Conservation (phyloP, 2,797 vertebrate genomes). For the Protosalanx chinensis region DNA sequence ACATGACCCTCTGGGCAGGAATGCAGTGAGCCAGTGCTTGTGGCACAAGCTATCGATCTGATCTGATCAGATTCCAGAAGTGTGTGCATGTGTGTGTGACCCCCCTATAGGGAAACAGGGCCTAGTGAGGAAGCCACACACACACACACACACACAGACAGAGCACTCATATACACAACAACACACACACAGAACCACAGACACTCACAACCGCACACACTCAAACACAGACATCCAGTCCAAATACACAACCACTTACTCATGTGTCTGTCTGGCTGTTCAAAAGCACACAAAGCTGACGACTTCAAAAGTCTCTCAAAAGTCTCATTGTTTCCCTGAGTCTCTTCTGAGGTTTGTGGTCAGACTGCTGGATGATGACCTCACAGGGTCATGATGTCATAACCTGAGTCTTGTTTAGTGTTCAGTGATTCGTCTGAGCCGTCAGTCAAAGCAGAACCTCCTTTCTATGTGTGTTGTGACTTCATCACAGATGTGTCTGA, state of each 20-base stretch:
- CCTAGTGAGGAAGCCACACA: too few relatives aligned
- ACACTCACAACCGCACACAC: background rate
- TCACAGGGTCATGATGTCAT: background rate
- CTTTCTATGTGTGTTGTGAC: too few relatives aligned
- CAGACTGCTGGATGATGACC: slow-evolving; percentile 9
- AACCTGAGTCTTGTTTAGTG: background rate
- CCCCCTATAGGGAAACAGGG: too few relatives aligned
- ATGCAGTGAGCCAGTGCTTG: background rate
- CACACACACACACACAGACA: background rate
- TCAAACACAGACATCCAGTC: background rate
- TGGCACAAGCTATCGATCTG: background rate
- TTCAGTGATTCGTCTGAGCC: background rate
- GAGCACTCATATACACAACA: background rate
- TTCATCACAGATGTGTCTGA: background rate
- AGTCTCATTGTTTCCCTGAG: background rate
- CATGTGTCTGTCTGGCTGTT: background rate
- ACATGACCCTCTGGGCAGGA: background rate
- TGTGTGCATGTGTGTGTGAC: background rate
- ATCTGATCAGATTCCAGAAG: too few relatives aligned
- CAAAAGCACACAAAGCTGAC: background rate
- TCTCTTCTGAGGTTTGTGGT: slow-evolving; percentile 19
- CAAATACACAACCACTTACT: background rate
- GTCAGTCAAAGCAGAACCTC: background rate
- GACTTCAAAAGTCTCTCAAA: background rate
- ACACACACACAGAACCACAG: background rate